Percentiles rank a stretch among this genome's conserved stretches.
phyloP scores from a whole-genome alignment of 2,113 vertebrate genomes.

The Amia ocellicauda region DNA sequence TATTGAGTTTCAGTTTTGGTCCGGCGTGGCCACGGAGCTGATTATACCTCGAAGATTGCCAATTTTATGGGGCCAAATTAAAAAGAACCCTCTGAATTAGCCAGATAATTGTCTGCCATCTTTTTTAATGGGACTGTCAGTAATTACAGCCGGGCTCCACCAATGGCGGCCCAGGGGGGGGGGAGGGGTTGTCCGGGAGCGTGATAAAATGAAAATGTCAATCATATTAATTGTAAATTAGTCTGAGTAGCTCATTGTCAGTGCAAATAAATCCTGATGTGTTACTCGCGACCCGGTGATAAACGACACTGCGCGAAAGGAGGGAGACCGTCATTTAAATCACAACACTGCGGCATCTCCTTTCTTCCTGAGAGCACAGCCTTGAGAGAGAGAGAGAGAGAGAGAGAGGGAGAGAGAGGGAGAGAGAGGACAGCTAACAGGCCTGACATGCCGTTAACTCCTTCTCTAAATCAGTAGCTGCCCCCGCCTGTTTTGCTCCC shows the following conservation, averaged over 20 bases:
- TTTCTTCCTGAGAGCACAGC: neutral
- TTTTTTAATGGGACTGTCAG: conserved; percentile 75
- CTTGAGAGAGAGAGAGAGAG: neutral
- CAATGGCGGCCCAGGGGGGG: conserved; percentile 43
- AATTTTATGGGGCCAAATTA: conserved; percentile 92
- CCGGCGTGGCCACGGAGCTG: conserved; percentile 46
- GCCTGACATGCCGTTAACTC: too few species aligned
- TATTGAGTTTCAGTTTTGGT: conserved; percentile 52
- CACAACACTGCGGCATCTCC: neutral
- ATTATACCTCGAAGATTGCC: conserved; percentile 63
- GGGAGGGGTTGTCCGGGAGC: conserved; percentile 33
- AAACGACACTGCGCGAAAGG: conserved; percentile 32
- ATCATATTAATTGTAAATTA: conserved; percentile 95
- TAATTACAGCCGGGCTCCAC: conserved; percentile 59
- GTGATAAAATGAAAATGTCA: conserved; percentile 75
- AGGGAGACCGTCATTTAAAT: conserved; percentile 30
- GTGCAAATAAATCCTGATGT: conserved; percentile 81
- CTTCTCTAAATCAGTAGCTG: too few species aligned
- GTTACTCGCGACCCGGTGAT: conserved; percentile 38
- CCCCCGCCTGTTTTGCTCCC: too few species aligned
- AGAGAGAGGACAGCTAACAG: neutral
- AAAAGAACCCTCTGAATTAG: conserved; percentile 87
- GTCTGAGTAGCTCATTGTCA: conserved; percentile 85
- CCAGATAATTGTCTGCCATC: conserved; percentile 85
- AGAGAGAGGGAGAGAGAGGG: neutral